Evolutionary conservation across 2,888 invertebrate genomes (phyloP), one percentile per base, ranked within the genome.

Genomic region (Parnassius smintheus): DNA sequence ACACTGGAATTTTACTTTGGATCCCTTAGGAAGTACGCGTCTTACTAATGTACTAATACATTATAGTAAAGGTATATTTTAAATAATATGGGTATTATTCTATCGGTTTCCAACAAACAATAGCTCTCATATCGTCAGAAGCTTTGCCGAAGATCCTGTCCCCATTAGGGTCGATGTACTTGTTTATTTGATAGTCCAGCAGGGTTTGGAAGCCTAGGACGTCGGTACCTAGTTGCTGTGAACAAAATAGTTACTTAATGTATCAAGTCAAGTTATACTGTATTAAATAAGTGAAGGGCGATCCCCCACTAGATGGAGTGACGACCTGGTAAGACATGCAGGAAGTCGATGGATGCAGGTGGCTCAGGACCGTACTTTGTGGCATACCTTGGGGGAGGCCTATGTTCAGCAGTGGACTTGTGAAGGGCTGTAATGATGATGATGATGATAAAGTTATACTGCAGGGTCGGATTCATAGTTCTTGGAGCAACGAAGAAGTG

Each of bases 211-310:
- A 98, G 41, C 95, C 95, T 65, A 96, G 95, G 18, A 97, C 94
- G 71, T 96, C 95, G 0, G 92, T 93, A 13, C 96, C 96, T 44
- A 97, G 93, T 95, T 97, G 97, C 95, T 97, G 89, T 62, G 86
- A 87, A 64, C 22, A 2, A 49, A 8, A 13, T 8, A 49, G 8
- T 9, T 12, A 9, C 2, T 8, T 13, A 8, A 3, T 7, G 1
- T 46, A n/a, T 46, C 11, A 46, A 12, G 46, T 35, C 35, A 35
- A 35, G 35, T 35, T 35, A 35, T 35, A 18, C 18, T 1, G 18
- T 18, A 18, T 1, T 18, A 18, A 18, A 1, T 18, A 18, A 18
- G 18, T 18, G 18, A 1, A 18, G 18, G 18, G 18, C 1, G 18
- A 0, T 1, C 18, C 18, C 18, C 18, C 18, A 18, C 18, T 18